Conservation (phyloP, 1,140 invertebrate genomes). For the Drosophila pseudoobscura region DNA sequence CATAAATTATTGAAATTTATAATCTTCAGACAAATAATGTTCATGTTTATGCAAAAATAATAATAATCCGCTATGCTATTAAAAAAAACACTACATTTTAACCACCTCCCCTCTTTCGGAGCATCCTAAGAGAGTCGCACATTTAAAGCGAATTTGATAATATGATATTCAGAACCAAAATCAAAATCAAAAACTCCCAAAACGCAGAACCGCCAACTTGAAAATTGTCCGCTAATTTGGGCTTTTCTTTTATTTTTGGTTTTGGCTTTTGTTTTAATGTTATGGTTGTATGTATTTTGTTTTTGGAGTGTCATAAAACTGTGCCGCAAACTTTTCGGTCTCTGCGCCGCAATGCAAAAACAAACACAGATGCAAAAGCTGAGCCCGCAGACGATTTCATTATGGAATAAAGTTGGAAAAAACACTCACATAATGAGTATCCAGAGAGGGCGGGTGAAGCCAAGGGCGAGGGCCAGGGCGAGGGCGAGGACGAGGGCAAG, state of each 20-base stretch:
- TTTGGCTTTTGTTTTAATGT: conserved; percentile 30
- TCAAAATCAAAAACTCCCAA: conserved; percentile 14
- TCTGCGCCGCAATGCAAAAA: conserved; percentile 49
- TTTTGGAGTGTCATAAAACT: conserved; percentile 61
- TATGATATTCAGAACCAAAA: conserved; percentile 13
- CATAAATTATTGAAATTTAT: too few relatives aligned
- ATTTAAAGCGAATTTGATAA: conserved; percentile 36
- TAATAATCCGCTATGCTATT: too few relatives aligned
- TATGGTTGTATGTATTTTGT: conserved; percentile 16
- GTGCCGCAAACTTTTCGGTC: conserved; percentile 49
- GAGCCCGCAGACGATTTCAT: conserved; percentile 76
- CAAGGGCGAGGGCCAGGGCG: not conserved
- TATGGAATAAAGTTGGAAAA: conserved; percentile 57
- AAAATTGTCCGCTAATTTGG: conserved; percentile 55
- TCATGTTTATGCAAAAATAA: too few relatives aligned
- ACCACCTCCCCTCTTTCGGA: not conserved
- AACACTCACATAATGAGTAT: conserved; percentile 50
- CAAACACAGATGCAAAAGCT: conserved; percentile 37
- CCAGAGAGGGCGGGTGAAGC: not conserved
- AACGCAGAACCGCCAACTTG: conserved; percentile 13
- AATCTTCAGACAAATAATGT: too few relatives aligned
- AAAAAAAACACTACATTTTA: not conserved
- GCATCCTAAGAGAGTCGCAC: not conserved
- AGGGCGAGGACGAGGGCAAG: not conserved
- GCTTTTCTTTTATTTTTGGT: conserved; percentile 16